Evolutionary conservation across 2,113 vertebrate genomes (phyloP), one percentile per base, ranked within the genome.

Genomic region (Lepus americanus): DNA sequence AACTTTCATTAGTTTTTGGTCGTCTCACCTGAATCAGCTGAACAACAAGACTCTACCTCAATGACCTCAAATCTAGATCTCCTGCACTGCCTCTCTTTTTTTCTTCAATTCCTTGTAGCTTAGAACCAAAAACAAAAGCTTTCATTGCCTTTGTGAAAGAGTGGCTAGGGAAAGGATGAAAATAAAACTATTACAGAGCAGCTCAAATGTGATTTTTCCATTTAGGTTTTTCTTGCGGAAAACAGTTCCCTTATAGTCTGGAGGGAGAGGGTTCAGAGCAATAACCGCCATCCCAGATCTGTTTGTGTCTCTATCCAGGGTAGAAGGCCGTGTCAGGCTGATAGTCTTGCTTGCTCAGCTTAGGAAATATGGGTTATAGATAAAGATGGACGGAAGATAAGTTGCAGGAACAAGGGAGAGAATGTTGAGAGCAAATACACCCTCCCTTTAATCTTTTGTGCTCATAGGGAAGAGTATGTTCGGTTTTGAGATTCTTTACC

Each of bases 351-450:
- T 67, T 5, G 12, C 49, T 91, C 87, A 31, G 79, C 39, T 84
- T 85, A 73, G 66, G 88, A 94, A 81, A 94, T 85, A 63, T n/a
- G 94, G 84, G 81, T 78, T 84, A 90, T 27, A 86, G 92, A 92
- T 74, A 89, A 83, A 91, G 23, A 91, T 66, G 63, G 72, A 84
- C 74, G 33, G 73, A 49, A 93, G 64, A 53, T 44, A 70, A 81
- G 61, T 23, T 20, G 6, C 51, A 82, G 53, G 79, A 91, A 80
- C 44, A 66, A 61, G 86, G 23, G 51, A 55, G 55, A 44, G 39
- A 39, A 33, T 25, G 23, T 27, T 80, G 59, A 59, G 74, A 33
- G 9, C n/a, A 29, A 74, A 3, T 25, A 53, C 36, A 82, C 6
- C 29, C 72, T 92, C 9, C 44, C 4, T 92, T 73, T 36, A 36